Base-by-base conservation (phyloP, 64 coral and sea anemone genomes). In the Stichodactyla helianthus region DNA sequence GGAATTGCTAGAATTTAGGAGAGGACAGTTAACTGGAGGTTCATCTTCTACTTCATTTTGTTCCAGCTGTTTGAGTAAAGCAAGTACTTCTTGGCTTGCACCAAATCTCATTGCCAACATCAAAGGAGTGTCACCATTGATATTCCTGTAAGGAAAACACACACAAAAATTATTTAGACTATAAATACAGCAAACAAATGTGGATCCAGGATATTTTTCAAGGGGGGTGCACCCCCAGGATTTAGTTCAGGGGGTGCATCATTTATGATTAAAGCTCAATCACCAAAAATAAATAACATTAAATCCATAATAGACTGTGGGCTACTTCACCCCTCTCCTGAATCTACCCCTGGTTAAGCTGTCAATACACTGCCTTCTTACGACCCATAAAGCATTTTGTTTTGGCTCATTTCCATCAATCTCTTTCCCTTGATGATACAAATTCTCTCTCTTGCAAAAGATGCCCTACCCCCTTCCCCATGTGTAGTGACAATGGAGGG, bases 11-110 rank as follows among this genome's bases (percentile, higher is more conserved):
- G 62, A 12, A 7, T 65, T 65, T 15, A 79, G 31, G 5, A 79
- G 27, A 15, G 77, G 77, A 10, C 77, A 79, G 11, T 26, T 50
- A 4, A 31, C 50, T 50, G 77, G 77, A 31, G 77, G 77, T 52
- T 79, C 77, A 79, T 79, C 77, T 52, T 56, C 28, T 52, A 59
- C 52, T 55, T 84, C 83, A 28, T 84, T 4, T 60, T 84, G 83
- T 84, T 84, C 83, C 17, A 84, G 18, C 22, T 84, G 13, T 17
- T 84, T 58, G 54, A 84, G 59, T 17, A 84, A 16, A 35, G 44
- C n/a, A 62, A 58, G 9, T 54, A 84, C 56, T 84, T 84, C 55
- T 15, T 57, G 14, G 15, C 59, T 84, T 7, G 83, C 83, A 31
- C 22, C 83, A 62, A 84, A 84, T n/a, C 83, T 18, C 55, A 58